Evolutionary conservation across 2,888 invertebrate genomes (phyloP), one percentile per base, ranked within the genome.

Genomic region (Xestia xanthographa): DNA sequence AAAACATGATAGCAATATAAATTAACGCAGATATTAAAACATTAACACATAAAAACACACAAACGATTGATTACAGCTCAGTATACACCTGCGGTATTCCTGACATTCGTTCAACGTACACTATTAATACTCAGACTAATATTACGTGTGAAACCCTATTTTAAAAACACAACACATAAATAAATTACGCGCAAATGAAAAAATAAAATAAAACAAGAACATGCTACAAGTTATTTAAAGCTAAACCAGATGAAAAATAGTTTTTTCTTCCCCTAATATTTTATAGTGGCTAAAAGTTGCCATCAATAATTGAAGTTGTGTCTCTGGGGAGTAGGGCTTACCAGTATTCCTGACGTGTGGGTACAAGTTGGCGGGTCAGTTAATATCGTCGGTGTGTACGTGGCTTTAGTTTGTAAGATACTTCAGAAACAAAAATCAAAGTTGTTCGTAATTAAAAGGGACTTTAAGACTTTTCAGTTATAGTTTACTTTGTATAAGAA

Each of bases 241-340:
- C 91, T 93, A 93, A 94, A 92, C 93, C 91, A 91, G 88, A 92
- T 94, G 94, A 95, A 91, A 95, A 95, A 95, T 95, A 88, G 94
- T 91, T 86, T 89, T 89, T 89, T 88, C 91, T 91, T 88, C 93
- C 93, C 93, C 93, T 93, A 95, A 95, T 96, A 95, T 94, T 95
- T 96, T 95, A 96, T 93, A 92, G 92, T 86, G 94, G 95, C 94
- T 95, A 95, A 95, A 93, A 96, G 94, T 96, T 95, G 92, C 93
- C 93, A 95, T 96, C 95, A 96, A 96, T 96, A 96, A 96, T 96
- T 96, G 95, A 96, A 96, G 93, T 93, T 92, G 91, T 88, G 87
- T 94, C 95, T 92, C 94, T 78, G 70, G 94, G 93, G 96, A 94
- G 89, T 86, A 89, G 92, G 95, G 95, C 92, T 95, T 94, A 92